Evolutionary conservation across 2,888 invertebrate genomes (phyloP), one percentile per base, ranked within the genome.

Genomic region (Scelioninae gen. 2): DNA sequence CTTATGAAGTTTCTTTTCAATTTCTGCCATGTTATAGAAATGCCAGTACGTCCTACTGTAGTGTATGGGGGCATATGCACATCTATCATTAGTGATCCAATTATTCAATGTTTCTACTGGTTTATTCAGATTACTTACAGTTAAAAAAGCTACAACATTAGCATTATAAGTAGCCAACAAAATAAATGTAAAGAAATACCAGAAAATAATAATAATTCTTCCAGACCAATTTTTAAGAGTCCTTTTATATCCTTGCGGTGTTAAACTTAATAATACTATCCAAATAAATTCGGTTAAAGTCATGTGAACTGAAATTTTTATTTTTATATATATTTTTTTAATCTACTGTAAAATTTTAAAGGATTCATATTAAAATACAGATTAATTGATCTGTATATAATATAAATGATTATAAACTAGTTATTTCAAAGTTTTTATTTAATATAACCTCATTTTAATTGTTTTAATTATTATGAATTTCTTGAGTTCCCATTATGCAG

Each of bases 131-230:
- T 16, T 60, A n/a, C 16, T 37, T 0, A 60, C 11, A 9, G 58
- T 60, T 25, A 60, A 25, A 37, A 25, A 5, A 4, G 46, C 46
- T 22, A 37, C 22, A 25, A 37, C 31, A 46, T 46, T 60, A 2
- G 46, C 46, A 25, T 1, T 15, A 22, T 60, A 60, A 2, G 33
- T 16, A 2, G 46, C 15, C 15, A 46, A 0, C 1, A 60, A 15
- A 25, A 46, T 15, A 15, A 46, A 46, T 2, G n/a, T n/a, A 25
- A 60, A 46, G 15, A 45, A 22, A 10, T 25, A 60, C 58, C 58
- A 60, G 5, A 37, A 37, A 4, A 46, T 16, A 0, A 46, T n/a
- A 15, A 60, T 60, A 10, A 37, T 10, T 60, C 10, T 46, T 22
- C 46, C 58, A 6, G 58, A 33, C 46, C 19, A 45, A 60, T 46